Evolutionary conservation across 2,888 invertebrate species (phyloP), one percentile per base, ranked within the genome.

Genomic region (Timema cristinae): DNA sequence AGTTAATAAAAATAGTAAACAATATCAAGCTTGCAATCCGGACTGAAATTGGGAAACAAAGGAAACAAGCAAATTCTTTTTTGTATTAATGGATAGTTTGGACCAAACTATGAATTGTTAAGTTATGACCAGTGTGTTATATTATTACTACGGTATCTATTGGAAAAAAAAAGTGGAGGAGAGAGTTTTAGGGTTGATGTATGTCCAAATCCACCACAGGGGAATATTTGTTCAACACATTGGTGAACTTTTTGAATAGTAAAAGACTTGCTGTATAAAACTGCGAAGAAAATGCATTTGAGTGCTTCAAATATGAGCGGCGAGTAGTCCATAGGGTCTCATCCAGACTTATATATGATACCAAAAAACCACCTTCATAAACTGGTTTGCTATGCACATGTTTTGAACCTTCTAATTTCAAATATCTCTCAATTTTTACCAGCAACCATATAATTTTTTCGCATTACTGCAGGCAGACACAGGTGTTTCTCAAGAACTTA

Each of bases 271-370:
- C 13, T 56, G 59, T 59, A 59, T 13, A 59, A 9, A 59, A n/a
- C 59, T n/a, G 8, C n/a, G 32, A 16, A 59, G 56, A 15, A 59
- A 59, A 59, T 11, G 59, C 59, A n/a, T 59, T 59, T 59, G 59
- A 59, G 59, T 59, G 59, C 59, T 59, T 59, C 59, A 59, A 59
- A 59, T 32, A 59, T 59, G 59, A 59, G 59, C 15, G 59, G n/a
- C 15, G 59, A 59, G 59, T 59, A 59, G 4, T n/a, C n/a, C n/a
- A 32, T 32, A 32, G 59, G 6, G 59, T 59, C 15, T 59, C n/a
- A 2, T 59, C 59, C 59, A 59, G 9, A 32, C 32, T 32, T 4
- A 32, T 32, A 32, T 32, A 32, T 4, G 32, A 32, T 32, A 32
- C 32, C 32, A n/a, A n/a, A n/a, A 59, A 59, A 59, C 15, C 59